phyloP scores from a whole-genome alignment of 2,113 vertebrate genomes.

The Falcunculus frontatus region DNA sequence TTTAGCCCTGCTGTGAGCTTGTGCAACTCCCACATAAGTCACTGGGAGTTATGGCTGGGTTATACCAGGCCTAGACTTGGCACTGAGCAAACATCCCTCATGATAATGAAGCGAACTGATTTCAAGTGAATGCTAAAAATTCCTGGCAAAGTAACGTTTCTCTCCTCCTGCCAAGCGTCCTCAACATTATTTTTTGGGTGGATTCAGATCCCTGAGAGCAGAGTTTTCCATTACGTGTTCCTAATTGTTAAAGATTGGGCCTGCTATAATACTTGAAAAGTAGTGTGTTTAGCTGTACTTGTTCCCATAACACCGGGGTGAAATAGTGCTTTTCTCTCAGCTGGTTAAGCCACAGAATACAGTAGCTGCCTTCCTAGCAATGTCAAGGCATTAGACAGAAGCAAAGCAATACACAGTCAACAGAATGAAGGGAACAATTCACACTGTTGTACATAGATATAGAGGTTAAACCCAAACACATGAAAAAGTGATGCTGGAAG shows the following conservation, averaged over 20 bases:
- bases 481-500: conserved; percentile 76
- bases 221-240: conserved; percentile 69
- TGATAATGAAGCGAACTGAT: conserved; percentile 65
- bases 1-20: conserved; percentile 49
- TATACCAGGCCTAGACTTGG: conserved; percentile 52
- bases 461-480: conserved; percentile 85
- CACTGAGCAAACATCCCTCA: conserved; percentile 59
- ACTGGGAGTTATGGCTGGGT: conserved; percentile 51
- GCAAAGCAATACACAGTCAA: conserved; percentile 63
- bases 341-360: conserved; percentile 42
- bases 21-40: conserved; percentile 51
- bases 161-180: conserved; percentile 65
- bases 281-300: conserved; percentile 56
- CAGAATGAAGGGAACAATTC: conserved; percentile 78
- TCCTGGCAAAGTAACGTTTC: conserved; percentile 57
- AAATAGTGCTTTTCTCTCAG: conserved; percentile 45
- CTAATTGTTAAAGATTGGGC: conserved; percentile 65
- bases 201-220: conserved; percentile 54
- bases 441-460: conserved; percentile 73
- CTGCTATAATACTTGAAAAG: conserved; percentile 59
- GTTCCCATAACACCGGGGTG: conserved; percentile 67
- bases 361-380: conserved; percentile 57
- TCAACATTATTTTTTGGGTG: conserved; percentile 71
- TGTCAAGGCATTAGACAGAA: conserved; percentile 61
- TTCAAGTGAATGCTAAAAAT: conserved; percentile 61